Percentiles rank a stretch among this genome's conserved stretches.
Conservation (phyloP, 1,140 invertebrate species). For the Dendrolimus kikuchii region DNA sequence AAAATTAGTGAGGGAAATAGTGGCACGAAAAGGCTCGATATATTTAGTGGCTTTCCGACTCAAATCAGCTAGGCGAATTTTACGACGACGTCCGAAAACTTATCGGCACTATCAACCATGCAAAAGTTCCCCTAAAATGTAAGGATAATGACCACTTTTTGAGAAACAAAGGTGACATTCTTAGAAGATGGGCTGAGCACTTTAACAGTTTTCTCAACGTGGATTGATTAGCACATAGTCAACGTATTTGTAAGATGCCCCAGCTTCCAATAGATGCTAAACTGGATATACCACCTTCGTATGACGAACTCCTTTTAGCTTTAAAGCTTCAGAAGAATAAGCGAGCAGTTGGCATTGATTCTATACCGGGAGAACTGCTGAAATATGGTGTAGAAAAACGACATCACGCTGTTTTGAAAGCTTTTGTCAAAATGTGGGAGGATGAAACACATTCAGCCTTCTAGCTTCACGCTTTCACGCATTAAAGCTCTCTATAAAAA, state of each 20-base stretch:
- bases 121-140: no score
- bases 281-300: slow-evolving; percentile 11
- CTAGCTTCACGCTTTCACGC: no score
- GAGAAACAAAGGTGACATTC: slow-evolving; percentile 6
- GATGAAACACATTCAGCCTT: no score
- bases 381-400: slow-evolving; percentile 20
- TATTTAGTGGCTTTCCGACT: no score
- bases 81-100: no score
- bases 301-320: slow-evolving; percentile 7
- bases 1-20: no score
- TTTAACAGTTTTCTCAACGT: slow-evolving; percentile 10
- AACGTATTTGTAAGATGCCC: slow-evolving; percentile 7
- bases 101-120: no score
- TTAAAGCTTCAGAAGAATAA: slow-evolving; percentile 18
- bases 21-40: no score
- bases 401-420: slow-evolving; percentile 13
- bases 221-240: slow-evolving; percentile 8
- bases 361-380: slow-evolving; percentile 14
- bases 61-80: no score
- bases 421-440: slow-evolving; percentile 18
- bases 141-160: slow-evolving; percentile 1
- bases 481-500: slow-evolving; percentile 21
- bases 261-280: slow-evolving; percentile 1
- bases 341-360: slow-evolving; percentile 17
- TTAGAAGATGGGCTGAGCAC: slow-evolving; percentile 8